Base-by-base conservation (phyloP, 2,888 invertebrate species). In the Andrena trimmerana region DNA sequence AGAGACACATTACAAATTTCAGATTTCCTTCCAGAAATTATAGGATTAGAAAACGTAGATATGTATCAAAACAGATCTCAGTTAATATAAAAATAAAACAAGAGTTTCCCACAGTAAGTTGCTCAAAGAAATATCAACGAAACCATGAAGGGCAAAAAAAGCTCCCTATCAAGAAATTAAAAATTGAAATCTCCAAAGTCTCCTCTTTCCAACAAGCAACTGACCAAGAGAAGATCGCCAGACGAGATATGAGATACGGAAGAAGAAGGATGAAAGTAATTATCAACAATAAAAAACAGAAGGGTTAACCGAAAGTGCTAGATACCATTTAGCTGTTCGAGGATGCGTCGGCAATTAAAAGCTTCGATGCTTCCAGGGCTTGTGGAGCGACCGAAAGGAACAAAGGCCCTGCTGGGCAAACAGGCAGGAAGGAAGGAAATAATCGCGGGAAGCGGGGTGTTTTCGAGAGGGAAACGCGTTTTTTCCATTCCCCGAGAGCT, bases 361-460 rank as follows among this genome's bases (percentile, higher is more conserved):
- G 42, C 42, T 52, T 52, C 52, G 20, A 20, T 20, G 52, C 20
- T 52, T 52, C 20, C 52, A 20, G 52, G 20, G n/a, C 10, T 27
- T 2, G 20, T 1, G 54, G 24, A 54, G 54, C 27, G 57, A 27
- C 3, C 4, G 57, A 54, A 20, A 3, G 54, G 54, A 57, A 57
- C 57, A 57, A 57, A 10, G 24, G 57, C 10, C 24, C 54, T 57
- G 54, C 20, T 10, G 1, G 27, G 57, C 57, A 13, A 27, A 27
- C 57, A 57, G 27, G 31, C 65, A 59, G 42, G 73, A 76, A 63
- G 62, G 24, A 72, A 60, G 57, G 65, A 63, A 77, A 82, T 86
- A 83, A 87, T 88, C 81, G 83, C 82, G 76, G 81, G 81, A 86
- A 86, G 74, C 81, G 52, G 74, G 62, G 52, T 67, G 80, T 85